Conservation (phyloP, 2,888 invertebrate species). For the Eubasilissa splendida region DNA sequence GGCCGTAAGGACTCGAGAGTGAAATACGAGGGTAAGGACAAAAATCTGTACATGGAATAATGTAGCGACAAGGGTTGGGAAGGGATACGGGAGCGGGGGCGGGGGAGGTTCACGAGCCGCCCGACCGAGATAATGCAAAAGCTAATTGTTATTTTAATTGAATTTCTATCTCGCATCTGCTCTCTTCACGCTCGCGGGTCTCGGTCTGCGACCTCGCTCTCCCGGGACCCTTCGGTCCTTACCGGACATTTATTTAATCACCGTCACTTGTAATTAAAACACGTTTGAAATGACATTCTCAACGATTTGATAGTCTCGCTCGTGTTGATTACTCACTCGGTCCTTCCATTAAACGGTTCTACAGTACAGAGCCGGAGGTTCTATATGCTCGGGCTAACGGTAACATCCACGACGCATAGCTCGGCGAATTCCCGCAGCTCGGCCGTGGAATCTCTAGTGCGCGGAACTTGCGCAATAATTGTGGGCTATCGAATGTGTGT, state of each 20-base stretch:
- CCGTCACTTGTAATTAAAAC: constrained; percentile 28
- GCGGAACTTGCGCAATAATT: constrained; percentile 2
- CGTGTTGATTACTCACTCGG: constrained; percentile 4
- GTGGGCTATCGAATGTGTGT: neutral
- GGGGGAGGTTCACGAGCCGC: constrained; percentile 41
- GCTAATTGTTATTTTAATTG: constrained; percentile 58
- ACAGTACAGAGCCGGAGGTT: neutral
- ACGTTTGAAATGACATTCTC: constrained; percentile 1
- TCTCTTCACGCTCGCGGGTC: neutral
- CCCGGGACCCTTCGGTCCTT: constrained; percentile 6
- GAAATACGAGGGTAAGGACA: neutral
- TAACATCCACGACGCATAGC: neutral
- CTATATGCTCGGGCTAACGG: neutral
- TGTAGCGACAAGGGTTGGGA: neutral
- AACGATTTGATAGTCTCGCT: constrained; percentile 15
- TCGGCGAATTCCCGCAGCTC: constrained; percentile 12
- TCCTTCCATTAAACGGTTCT: constrained; percentile 3
- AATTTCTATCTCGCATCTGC: constrained; percentile 54
- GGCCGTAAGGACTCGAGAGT: neutral
- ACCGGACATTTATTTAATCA: constrained; percentile 24
- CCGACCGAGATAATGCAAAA: constrained; percentile 54
- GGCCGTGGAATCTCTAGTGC: neutral
- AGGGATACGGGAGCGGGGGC: constrained; percentile 2
- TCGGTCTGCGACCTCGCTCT: neutral
- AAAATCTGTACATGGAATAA: constrained; percentile 6